Evolutionary conservation across 2,888 invertebrate species (phyloP).

Genomic region (Imbricaverruca yamaguchii): DNA sequence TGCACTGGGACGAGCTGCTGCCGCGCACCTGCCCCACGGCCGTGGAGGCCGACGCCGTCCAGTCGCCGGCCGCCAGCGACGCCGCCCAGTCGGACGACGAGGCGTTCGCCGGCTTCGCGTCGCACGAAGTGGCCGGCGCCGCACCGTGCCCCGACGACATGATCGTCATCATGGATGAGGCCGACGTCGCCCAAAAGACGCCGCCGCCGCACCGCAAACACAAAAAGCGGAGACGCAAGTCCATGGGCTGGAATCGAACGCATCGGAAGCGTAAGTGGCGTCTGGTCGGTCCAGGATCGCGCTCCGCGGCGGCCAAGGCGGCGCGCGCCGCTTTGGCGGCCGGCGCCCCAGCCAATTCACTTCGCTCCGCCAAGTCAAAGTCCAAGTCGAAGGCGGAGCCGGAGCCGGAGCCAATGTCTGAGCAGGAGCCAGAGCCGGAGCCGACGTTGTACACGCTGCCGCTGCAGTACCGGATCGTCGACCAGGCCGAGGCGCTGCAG

Average conservation of each 20-base stretch:
- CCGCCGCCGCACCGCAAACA: background rate
- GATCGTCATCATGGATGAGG: background rate
- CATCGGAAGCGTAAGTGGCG: background rate
- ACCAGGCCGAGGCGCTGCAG: constrained; percentile 4
- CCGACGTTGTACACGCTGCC: background rate
- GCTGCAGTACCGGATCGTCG: background rate
- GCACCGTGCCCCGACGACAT: background rate
- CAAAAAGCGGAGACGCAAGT: background rate
- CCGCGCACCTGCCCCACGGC: background rate
- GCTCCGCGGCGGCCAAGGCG: background rate
- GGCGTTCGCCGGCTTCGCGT: background rate
- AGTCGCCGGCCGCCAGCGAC: background rate
- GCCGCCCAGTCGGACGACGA: background rate
- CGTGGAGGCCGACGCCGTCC: background rate
- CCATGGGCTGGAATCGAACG: background rate
- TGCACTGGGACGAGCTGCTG: background rate
- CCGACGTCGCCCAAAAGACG: background rate
- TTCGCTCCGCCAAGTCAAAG: no score
- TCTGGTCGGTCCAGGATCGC: background rate
- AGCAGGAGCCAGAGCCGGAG: background rate
- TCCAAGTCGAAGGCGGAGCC: no score
- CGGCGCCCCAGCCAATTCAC: background rate
- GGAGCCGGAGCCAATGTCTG: no score
- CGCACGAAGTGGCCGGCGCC: background rate
- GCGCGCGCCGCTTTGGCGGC: background rate